Evolutionary conservation across 2,113 vertebrate species (phyloP).

Genomic region (Hassar affinis): DNA sequence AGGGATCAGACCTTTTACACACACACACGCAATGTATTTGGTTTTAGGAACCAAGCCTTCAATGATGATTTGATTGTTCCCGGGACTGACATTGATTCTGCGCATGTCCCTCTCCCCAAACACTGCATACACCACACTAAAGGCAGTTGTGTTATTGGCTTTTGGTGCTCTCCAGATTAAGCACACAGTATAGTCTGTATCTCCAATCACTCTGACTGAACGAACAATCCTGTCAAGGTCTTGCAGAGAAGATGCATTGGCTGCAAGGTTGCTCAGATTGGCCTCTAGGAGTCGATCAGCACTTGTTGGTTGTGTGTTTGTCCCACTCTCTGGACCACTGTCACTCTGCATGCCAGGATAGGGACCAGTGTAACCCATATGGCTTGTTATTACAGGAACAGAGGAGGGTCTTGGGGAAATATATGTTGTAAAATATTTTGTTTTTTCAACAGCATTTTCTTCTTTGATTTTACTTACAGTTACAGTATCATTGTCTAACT

Average conservation of each 20-base stretch:
- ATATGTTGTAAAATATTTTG: slow-evolving; percentile 81
- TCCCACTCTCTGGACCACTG: slow-evolving; percentile 57
- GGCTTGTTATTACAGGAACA: slow-evolving; percentile 35
- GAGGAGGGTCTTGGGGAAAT: slow-evolving; percentile 66
- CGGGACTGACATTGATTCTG: slow-evolving; percentile 81
- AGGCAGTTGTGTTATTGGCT: slow-evolving; percentile 80
- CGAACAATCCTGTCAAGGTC: slow-evolving; percentile 78
- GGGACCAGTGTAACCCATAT: slow-evolving; percentile 47
- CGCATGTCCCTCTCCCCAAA: slow-evolving; percentile 91
- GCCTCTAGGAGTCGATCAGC: slow-evolving; percentile 68
- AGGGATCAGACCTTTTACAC: slow-evolving; percentile 83
- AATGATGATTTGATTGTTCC: slow-evolving; percentile 83
- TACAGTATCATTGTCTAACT: slow-evolving; percentile 67
- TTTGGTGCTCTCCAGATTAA: slow-evolving; percentile 87
- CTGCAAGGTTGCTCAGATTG: slow-evolving; percentile 75
- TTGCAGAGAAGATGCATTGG: slow-evolving; percentile 74
- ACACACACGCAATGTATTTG: slow-evolving; percentile 93
- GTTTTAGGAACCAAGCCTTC: slow-evolving; percentile 86
- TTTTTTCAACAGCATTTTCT: slow-evolving; percentile 70
- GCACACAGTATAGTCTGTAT: slow-evolving; percentile 87
- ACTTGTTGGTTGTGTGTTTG: slow-evolving; percentile 60
- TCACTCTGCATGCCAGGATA: slow-evolving; percentile 61
- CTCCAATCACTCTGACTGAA: slow-evolving; percentile 88
- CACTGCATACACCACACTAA: slow-evolving; percentile 86
- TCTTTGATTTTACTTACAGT: slow-evolving; percentile 66